Conservation (phyloP, 2,113 vertebrate genomes). For the Syngnathus scovelli region DNA sequence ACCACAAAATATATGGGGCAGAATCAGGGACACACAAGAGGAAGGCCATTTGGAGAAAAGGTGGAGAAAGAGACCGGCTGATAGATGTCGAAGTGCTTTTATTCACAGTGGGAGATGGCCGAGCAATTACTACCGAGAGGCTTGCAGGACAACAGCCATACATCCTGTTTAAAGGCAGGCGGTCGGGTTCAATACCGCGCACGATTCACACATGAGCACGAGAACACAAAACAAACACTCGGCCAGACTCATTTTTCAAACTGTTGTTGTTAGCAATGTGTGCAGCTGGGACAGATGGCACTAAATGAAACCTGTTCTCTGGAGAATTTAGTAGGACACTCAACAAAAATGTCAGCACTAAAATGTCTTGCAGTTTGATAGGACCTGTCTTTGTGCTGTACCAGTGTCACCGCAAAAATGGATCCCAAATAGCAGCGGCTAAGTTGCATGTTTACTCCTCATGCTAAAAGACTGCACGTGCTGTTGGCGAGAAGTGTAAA, state of each 20-base stretch:
- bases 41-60: neutral
- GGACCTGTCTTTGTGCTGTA: neutral
- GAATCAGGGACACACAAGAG: neutral
- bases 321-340: neutral
- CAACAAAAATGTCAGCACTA: neutral
- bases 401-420: neutral
- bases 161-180: conserved; percentile 52
- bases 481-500: no score
- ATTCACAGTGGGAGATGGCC: conserved; percentile 42
- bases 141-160: conserved; percentile 51
- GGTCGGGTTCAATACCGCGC: conserved; percentile 44
- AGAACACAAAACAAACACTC: conserved; percentile 9
- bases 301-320: neutral
- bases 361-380: neutral
- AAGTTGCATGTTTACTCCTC: neutral
- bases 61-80: neutral
- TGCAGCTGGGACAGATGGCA: conserved; percentile 36
- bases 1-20: neutral
- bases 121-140: conserved; percentile 54
- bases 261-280: conserved; percentile 26
- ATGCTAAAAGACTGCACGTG: no score
- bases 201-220: conserved; percentile 2
- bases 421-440: neutral
- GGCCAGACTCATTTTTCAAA: conserved; percentile 50
- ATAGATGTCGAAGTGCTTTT: conserved; percentile 27